Evolutionary conservation across 1,140 invertebrate genomes (phyloP).

Genomic region (Drosophila bifasciata): DNA sequence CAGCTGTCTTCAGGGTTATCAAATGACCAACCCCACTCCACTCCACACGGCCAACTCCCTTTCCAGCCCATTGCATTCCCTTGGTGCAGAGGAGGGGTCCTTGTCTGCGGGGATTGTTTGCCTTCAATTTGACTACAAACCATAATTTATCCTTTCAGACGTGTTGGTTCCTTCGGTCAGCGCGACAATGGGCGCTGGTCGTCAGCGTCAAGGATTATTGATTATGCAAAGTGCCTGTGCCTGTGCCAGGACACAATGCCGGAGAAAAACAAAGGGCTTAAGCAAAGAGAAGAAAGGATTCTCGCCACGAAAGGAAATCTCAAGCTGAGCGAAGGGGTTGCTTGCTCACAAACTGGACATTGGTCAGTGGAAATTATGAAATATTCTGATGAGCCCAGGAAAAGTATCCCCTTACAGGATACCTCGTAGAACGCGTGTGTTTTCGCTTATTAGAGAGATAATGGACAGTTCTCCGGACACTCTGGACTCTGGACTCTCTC

Average conservation of each 20-base stretch:
- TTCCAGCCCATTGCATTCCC: slow-evolving; percentile 48
- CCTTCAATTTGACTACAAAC: slow-evolving; percentile 84
- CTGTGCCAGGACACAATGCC: slow-evolving; percentile 77
- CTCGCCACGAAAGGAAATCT: slow-evolving; percentile 34
- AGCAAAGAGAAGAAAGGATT: slow-evolving; percentile 64
- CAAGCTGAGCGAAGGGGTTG: slow-evolving; percentile 62
- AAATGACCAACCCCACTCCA: slow-evolving; percentile 44
- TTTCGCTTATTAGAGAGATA: slow-evolving; percentile 83
- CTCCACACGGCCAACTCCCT: neutral
- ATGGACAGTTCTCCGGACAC: slow-evolving; percentile 27
- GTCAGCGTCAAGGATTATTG: slow-evolving; percentile 83
- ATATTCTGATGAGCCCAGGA: slow-evolving; percentile 49
- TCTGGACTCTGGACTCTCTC: slow-evolving; percentile 7
- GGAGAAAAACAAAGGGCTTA: slow-evolving; percentile 76
- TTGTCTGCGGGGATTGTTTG: slow-evolving; percentile 78
- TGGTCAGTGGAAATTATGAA: slow-evolving; percentile 51
- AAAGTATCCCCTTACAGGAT: slow-evolving; percentile 76
- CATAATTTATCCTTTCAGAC: slow-evolving; percentile 84
- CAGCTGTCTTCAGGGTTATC: slow-evolving; percentile 50
- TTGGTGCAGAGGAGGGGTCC: slow-evolving; percentile 4
- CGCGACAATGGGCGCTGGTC: slow-evolving; percentile 59
- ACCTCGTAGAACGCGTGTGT: slow-evolving; percentile 67
- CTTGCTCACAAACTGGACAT: slow-evolving; percentile 61
- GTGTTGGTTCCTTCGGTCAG: slow-evolving; percentile 73
- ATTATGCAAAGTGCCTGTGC: slow-evolving; percentile 81